phyloP scores from a whole-genome alignment of 2,888 invertebrate genomes.

The Cheilosia variabilis region DNA sequence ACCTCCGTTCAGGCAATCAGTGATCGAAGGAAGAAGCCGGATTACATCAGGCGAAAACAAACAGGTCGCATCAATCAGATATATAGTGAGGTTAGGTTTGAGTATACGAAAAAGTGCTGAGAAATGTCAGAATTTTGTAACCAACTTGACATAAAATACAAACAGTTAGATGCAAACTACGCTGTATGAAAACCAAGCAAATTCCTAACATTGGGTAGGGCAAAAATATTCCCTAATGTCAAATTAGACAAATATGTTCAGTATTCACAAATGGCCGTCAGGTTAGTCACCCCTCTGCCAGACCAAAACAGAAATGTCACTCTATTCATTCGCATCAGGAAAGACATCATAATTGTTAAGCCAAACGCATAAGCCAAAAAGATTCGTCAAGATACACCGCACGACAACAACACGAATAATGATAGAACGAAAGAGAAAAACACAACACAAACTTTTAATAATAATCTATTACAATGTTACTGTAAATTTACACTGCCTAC shows the following conservation, averaged over 20 bases:
- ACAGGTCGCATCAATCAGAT: too few relatives aligned
- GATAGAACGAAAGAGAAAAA: constrained; percentile 8
- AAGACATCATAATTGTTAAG: constrained; percentile 17
- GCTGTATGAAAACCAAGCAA: too few relatives aligned
- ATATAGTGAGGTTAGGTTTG: too few relatives aligned
- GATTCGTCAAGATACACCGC: constrained; percentile 44
- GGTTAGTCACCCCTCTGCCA: constrained; percentile 43
- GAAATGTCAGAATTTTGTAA: too few relatives aligned
- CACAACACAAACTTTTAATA: constrained; percentile 46
- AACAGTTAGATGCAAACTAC: too few relatives aligned
- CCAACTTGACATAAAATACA: too few relatives aligned
- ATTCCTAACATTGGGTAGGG: too few relatives aligned
- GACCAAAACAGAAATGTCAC: constrained; percentile 18
- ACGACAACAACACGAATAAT: constrained; percentile 9
- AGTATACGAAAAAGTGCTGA: too few relatives aligned
- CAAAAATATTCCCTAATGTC: too few relatives aligned
- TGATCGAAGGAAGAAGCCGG: too few relatives aligned
- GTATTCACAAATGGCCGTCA: constrained; percentile 18
- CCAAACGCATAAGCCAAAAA: constrained; percentile 55
- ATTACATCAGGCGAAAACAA: too few relatives aligned
- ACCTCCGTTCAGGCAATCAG: constrained; percentile 6
- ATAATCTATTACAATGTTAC: constrained; percentile 71
- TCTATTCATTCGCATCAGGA: constrained; percentile 6
- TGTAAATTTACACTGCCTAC: constrained; percentile 61
- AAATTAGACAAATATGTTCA: constrained; percentile 3